Evolutionary conservation across 2,797 vertebrate genomes (phyloP), one percentile per base, ranked within the genome.

Genomic region (Sciurus carolinensis): DNA sequence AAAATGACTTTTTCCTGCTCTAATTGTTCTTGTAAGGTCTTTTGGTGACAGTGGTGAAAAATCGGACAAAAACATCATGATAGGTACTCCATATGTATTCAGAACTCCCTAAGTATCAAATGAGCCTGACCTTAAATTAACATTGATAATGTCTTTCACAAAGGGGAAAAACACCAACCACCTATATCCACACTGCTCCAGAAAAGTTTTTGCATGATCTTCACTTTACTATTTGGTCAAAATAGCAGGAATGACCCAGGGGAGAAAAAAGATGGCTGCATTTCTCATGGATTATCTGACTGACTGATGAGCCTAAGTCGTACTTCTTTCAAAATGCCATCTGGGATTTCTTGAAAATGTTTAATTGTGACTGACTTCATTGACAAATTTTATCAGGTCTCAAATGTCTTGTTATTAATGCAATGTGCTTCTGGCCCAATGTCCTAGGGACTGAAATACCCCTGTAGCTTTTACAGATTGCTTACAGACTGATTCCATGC

Each of bases 281-380:
- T 3, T 30, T 2, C 26, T 93, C 33, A 81, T 24, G 20, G 17
- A 72, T 73, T 84, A 72, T 44, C 39, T 72, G 87, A 42, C 22
- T 76, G 47, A 92, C 39, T n/a, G 26, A 79, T 12, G 87, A 79
- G 47, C 33, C 39, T 66, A 67, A n/a, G 33, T 7, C 33, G n/a
- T 39, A 67, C 81, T 94, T 84, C 44, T 81, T 87, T 73, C 28
- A 57, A 59, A 89, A 75, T 50, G n/a, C 9, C 33, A 81, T 47
- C 14, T 75, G 62, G 3, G 95, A 87, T 87, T 92, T 84, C 62
- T 62, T 77, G 44, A 80, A 93, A 93, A 91, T 62, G 2, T 88
- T 90, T 73, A 22, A 62, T 44, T 75, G n/a, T 67, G 26, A 72
- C 50, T 73, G 50, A 20, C 12, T 92, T 96, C 64, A 85, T 50